A percentile compares a stretch with the other conserved stretches of the same genome.
Conservation (phyloP, 2,888 invertebrate species). For the Cyclophora punctaria region DNA sequence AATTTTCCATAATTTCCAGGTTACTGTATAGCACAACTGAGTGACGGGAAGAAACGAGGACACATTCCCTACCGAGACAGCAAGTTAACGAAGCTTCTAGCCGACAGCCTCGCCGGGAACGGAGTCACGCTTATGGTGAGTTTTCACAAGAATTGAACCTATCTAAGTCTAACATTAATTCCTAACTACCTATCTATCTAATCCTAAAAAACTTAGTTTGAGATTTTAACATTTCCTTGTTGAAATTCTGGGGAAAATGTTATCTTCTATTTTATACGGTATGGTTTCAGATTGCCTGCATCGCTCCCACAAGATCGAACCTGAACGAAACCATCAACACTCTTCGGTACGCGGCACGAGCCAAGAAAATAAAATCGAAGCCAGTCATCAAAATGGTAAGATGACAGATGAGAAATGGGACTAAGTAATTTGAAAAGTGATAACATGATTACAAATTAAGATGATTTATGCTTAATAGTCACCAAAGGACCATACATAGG, state of each 20-base stretch:
- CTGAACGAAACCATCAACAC: conserved; percentile 92
- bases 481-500: too few relatives aligned
- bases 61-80: conserved; percentile 97
- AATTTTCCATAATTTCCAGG: conserved; percentile 66
- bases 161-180: too few relatives aligned
- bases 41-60: conserved; percentile 86
- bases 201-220: too few relatives aligned
- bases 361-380: conserved; percentile 93
- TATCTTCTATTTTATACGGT: background rate
- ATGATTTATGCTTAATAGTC: too few relatives aligned
- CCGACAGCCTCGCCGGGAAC: conserved; percentile 94
- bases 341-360: conserved; percentile 91
- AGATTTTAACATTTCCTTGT: too few relatives aligned
- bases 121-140: conserved; percentile 94
- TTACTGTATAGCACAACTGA: conserved; percentile 94
- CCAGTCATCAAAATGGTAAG: conserved; percentile 93
- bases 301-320: conserved; percentile 92
- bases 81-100: conserved; percentile 92
- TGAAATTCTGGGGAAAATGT: background rate
- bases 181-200: too few relatives aligned
- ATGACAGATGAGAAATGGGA: too few relatives aligned
- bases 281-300: conserved; percentile 87
- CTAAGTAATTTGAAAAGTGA: too few relatives aligned
- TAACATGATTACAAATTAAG: too few relatives aligned
- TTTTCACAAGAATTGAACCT: too few relatives aligned